Evolutionary conservation across 1,140 invertebrate genomes (phyloP).

Genomic region (Apocrypta bakeri): DNA sequence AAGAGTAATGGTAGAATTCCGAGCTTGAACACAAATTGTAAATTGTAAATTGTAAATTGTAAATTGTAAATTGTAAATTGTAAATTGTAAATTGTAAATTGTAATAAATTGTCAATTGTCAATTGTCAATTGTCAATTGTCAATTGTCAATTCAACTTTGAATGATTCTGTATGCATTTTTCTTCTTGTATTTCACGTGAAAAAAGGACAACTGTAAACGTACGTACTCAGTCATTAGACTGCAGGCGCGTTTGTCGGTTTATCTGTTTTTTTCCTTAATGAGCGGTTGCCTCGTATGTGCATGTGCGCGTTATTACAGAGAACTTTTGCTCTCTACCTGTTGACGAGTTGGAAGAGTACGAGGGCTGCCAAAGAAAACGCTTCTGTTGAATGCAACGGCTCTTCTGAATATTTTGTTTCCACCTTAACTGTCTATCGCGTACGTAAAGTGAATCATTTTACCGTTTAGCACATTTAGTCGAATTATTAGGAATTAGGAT

Average conservation of each 20-base stretch:
- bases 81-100: too few relatives aligned
- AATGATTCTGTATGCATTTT: background rate
- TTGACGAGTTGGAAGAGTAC: background rate
- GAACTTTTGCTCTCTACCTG: slow-evolving; percentile 1
- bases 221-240: background rate
- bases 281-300: background rate
- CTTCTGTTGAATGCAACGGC: background rate
- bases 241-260: background rate
- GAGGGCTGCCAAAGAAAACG: background rate
- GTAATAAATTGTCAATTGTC: too few relatives aligned
- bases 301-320: background rate
- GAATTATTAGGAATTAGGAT: too few relatives aligned
- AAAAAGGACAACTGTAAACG: background rate
- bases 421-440: background rate
- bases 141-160: background rate
- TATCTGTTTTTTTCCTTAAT: slow-evolving; percentile 15
- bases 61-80: too few relatives aligned
- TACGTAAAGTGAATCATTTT: background rate
- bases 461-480: too few relatives aligned
- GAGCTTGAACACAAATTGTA: too few relatives aligned
- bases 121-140: too few relatives aligned
- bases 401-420: background rate
- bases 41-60: too few relatives aligned
- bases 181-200: background rate
- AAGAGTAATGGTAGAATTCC: background rate